These are phyloP conservation scores for Chaitophorus viminalis DNA, from an alignment of 2,888 invertebrate genomes.

Conservation along the genomic window DNA sequence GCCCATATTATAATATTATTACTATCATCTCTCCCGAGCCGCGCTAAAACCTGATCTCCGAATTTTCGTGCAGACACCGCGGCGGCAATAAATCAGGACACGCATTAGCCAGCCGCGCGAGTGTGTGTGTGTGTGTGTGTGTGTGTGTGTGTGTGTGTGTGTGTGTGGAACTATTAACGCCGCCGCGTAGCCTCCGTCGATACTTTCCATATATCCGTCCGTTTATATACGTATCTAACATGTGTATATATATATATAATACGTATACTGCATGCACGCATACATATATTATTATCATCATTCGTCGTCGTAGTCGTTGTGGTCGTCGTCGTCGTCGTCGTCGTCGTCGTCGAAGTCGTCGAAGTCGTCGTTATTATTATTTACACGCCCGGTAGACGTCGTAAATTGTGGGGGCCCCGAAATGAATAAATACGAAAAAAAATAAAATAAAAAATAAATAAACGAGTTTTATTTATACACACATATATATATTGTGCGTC, in stretches of 20 bases:
- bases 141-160: too few relatives aligned
- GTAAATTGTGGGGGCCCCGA: constrained; percentile 57
- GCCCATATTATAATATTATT: background rate
- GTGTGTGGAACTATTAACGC: constrained; percentile 53
- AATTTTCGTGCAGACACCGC: constrained; percentile 53
- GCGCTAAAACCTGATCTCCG: constrained; percentile 45
- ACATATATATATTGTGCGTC: background rate
- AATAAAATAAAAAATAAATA: constrained; percentile 19
- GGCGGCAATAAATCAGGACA: constrained; percentile 60
- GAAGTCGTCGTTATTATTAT: constrained; percentile 30
- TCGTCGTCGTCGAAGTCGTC: constrained; percentile 32
- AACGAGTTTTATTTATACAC: constrained; percentile 46
- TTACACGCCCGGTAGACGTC: constrained; percentile 51
- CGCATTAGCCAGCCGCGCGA: constrained; percentile 56
- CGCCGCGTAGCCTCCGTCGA: constrained; percentile 42
- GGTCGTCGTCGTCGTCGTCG: background rate
- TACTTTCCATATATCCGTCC: constrained; percentile 27
- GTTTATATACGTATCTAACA: constrained; percentile 1
- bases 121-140: too few relatives aligned
- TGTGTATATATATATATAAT: too few relatives aligned
- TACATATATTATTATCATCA: background rate
- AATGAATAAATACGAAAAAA: constrained; percentile 14
- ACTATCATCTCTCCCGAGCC: too few relatives aligned
- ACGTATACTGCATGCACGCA: too few relatives aligned
- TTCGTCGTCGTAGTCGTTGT: constrained; percentile 10